Evolutionary conservation across 1,140 invertebrate species (phyloP).

Genomic region (Calephelis nemesis): DNA sequence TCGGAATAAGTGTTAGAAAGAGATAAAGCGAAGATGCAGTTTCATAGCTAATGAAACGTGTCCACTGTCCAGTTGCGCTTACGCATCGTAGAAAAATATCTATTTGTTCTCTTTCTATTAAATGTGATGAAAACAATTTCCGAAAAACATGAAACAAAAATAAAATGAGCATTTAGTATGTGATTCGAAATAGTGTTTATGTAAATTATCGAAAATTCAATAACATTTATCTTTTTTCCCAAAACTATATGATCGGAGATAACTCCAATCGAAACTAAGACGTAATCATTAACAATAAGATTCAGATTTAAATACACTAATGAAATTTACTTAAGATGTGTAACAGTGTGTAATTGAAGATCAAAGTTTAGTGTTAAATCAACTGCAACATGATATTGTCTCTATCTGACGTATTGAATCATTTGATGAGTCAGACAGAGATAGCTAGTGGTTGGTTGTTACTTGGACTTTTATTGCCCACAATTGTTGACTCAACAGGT

Average conservation of each 20-base stretch:
- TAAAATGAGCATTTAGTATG: background rate
- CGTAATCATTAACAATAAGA: conserved; percentile 32
- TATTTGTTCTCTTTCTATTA: conserved; percentile 28
- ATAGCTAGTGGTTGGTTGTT: conserved; percentile 38
- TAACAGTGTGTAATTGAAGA: conserved; percentile 26
- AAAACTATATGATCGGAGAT: conserved; percentile 46
- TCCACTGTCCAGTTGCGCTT: conserved; percentile 64
- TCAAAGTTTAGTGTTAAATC: conserved; percentile 48
- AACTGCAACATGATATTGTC: conserved; percentile 41
- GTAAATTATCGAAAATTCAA: background rate
- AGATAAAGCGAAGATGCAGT: conserved; percentile 60
- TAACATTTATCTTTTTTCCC: conserved; percentile 36
- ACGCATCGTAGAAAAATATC: conserved; percentile 56
- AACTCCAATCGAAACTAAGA: conserved; percentile 35
- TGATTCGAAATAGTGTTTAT: background rate
- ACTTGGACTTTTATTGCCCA: conserved; percentile 46
- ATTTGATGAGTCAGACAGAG: conserved; percentile 42
- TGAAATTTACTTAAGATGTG: conserved; percentile 29
- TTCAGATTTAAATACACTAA: conserved; percentile 28
- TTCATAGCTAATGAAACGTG: conserved; percentile 69
- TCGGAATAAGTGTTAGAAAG: conserved; percentile 33
- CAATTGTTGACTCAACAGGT: conserved; percentile 72
- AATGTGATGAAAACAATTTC: background rate
- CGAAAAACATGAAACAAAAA: too few relatives aligned
- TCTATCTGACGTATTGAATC: conserved; percentile 32